These are phyloP conservation scores for Hydropsyche betteni DNA, from an alignment of 2,888 invertebrate species.

Conservation along the genomic window DNA sequence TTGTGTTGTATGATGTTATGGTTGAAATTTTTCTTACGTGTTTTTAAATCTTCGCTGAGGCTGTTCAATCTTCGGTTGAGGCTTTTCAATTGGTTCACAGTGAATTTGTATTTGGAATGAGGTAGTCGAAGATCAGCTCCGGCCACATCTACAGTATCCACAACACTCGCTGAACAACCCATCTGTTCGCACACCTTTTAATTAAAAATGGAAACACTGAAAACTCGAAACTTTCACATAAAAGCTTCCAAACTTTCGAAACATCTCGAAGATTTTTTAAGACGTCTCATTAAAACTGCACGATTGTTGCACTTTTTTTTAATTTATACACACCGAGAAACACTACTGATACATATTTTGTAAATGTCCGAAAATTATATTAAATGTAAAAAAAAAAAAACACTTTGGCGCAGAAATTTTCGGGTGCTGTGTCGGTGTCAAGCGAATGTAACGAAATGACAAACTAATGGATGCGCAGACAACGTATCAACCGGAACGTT, in stretches of 20 bases:
- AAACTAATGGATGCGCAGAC: constrained; percentile 43
- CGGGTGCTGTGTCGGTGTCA: not conserved
- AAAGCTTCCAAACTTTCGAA: too few relatives aligned
- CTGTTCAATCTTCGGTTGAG: constrained; percentile 60
- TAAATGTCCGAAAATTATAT: too few relatives aligned
- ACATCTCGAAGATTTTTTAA: too few relatives aligned
- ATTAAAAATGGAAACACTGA: too few relatives aligned
- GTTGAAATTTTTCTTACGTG: constrained; percentile 55
- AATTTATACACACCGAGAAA: too few relatives aligned
- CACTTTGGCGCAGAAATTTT: too few relatives aligned
- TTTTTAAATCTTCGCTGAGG: constrained; percentile 61
- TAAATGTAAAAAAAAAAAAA: too few relatives aligned
- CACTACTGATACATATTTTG: too few relatives aligned
- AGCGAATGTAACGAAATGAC: constrained; percentile 26
- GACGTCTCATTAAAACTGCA: too few relatives aligned
- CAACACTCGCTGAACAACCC: constrained; percentile 48
- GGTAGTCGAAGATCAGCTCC: constrained; percentile 62
- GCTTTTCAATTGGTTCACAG: constrained; percentile 58
- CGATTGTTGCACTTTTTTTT: not conserved
- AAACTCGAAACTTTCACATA: too few relatives aligned
- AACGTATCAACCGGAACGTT: constrained; percentile 43
- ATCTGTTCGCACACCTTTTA: constrained; percentile 39
- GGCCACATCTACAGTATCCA: constrained; percentile 50
- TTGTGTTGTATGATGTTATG: not conserved
- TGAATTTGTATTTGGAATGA: constrained; percentile 59